phyloP scores from a whole-genome alignment of 1,140 invertebrate species.

The Aphaenogaster floridana region DNA sequence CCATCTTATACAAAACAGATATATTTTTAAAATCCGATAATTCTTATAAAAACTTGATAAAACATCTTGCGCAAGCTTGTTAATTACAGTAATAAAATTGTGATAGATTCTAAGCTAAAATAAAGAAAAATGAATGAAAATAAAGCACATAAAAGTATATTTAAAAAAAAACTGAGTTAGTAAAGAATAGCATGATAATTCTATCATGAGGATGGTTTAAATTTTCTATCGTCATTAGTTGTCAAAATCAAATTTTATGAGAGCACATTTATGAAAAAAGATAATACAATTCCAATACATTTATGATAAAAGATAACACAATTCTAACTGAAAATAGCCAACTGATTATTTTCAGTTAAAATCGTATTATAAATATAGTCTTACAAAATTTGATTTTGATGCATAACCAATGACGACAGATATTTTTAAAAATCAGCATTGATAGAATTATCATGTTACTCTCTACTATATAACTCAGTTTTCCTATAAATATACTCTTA shows the following conservation, averaged over 20 bases:
- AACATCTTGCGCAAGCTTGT: not conserved
- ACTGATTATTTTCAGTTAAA: not conserved
- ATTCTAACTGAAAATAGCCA: not conserved
- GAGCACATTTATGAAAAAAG: no score
- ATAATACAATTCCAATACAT: no score
- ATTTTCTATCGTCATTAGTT: not conserved
- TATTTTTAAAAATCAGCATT: not conserved
- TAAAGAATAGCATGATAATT: not conserved
- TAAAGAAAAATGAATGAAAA: not conserved
- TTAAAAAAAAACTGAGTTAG: not conserved
- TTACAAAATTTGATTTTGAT: not conserved
- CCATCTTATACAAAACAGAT: not conserved
- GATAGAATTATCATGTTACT: not conserved
- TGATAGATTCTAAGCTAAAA: not conserved
- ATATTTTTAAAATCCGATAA: conserved; percentile 24
- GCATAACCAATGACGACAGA: not conserved
- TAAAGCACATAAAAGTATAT: not conserved
- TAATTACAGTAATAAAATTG: not conserved
- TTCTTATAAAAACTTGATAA: not conserved
- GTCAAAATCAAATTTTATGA: not conserved
- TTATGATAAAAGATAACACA: not conserved
- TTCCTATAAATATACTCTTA: not conserved
- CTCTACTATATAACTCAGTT: not conserved
- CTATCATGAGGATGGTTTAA: not conserved
- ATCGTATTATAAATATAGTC: not conserved